Base-by-base conservation (phyloP, 2,888 invertebrate species). In the Desoria tigrina region DNA sequence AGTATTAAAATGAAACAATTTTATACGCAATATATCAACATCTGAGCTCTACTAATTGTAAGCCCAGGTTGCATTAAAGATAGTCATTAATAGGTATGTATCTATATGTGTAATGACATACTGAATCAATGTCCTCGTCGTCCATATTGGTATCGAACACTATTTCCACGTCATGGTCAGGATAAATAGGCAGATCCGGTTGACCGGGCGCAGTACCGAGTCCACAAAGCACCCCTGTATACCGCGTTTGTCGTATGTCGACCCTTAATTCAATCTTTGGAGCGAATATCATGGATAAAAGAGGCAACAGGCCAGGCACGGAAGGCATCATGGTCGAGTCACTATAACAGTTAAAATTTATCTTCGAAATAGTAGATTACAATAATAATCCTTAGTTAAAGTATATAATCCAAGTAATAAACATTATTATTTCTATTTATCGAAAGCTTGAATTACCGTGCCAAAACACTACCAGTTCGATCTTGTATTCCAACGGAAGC, bases 311-410 rank as follows among this genome's bases (percentile, higher is more conserved):
- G 0, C 94, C 94, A 14, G 88, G 88, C 50, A 94, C 87, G 78
- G 88, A 88, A 0, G 95, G 95, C 90, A 96, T 88, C n/a, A 94
- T 78, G 0, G 94, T 94, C 0, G 94, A 94, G 77, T 90, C 86
- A 0, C 45, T 45, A 16, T 72, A 73, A 24, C 3, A 27, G 50
- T 51, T 2, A 54, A 49, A n/a, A n/a, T n/a, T n/a, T n/a, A n/a
- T n/a, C n/a, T n/a, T n/a, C n/a, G n/a, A n/a, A n/a, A n/a, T n/a
- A n/a, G n/a, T n/a, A n/a, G n/a, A n/a, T n/a, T n/a, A n/a, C n/a
- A n/a, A n/a, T n/a, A n/a, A n/a, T n/a, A n/a, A n/a, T n/a, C n/a
- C n/a, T n/a, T n/a, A n/a, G n/a, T n/a, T n/a, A n/a, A n/a, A n/a
- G n/a, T n/a, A n/a, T n/a, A n/a, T n/a, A n/a, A n/a, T n/a, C n/a